Percentiles rank a stretch among this genome's conserved stretches.
phyloP scores from a whole-genome alignment of 2,113 vertebrate species.

The Oryzias melastigma region DNA sequence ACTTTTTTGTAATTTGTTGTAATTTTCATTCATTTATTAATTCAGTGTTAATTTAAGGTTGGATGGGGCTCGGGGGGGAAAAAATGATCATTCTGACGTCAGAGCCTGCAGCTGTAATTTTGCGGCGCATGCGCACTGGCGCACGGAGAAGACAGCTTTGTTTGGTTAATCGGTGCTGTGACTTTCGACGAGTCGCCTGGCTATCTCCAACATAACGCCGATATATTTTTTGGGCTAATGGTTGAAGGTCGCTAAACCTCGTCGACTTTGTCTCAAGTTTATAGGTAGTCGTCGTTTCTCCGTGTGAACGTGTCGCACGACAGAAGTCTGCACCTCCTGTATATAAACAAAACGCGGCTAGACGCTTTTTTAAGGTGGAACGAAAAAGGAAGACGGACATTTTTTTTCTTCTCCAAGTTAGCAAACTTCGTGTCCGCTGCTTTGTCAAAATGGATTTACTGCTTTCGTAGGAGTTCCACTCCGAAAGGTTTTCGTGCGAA shows the following conservation, averaged over 20 bases:
- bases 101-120: slow-evolving; percentile 30
- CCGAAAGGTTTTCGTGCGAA: slow-evolving; percentile 43
- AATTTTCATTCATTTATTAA: no score
- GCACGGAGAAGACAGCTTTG: slow-evolving; percentile 45
- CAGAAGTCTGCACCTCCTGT: slow-evolving; percentile 44
- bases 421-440: slow-evolving; percentile 14
- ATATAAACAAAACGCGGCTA: slow-evolving; percentile 75
- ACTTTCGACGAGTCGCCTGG: slow-evolving; percentile 17
- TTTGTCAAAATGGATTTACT: slow-evolving; percentile 32
- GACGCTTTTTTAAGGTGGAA: slow-evolving; percentile 71
- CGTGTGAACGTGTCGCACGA: slow-evolving; percentile 8
- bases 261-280: background rate
- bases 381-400: slow-evolving; percentile 10
- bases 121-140: slow-evolving; percentile 61
- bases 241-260: background rate
- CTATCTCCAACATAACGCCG: background rate
- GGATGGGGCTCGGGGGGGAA: no score
- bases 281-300: background rate
- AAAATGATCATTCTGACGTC: slow-evolving; percentile 48
- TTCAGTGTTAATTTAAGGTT: no score
- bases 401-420: slow-evolving; percentile 1
- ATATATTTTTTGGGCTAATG: rapidly evolving
- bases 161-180: slow-evolving; percentile 39
- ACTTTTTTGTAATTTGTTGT: no score
- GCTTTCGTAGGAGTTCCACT: slow-evolving; percentile 49